A percentile compares a stretch with the other conserved stretches of the same genome.
These are phyloP conservation scores for Barnardius zonarius DNA, from an alignment of 2,113 vertebrate genomes.

Conservation along the genomic window DNA sequence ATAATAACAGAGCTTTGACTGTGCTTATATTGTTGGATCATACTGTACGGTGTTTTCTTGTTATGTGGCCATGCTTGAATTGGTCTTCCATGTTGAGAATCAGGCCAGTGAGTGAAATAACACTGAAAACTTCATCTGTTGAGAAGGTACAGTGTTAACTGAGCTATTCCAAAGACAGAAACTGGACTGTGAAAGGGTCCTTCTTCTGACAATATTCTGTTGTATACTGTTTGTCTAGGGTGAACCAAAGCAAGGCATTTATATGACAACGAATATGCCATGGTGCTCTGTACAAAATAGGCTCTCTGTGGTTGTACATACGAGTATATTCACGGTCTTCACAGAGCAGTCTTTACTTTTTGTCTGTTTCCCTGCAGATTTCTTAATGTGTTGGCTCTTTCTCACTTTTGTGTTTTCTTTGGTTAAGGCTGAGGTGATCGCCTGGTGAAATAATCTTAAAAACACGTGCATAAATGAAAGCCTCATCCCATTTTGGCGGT, in stretches of 20 bases:
- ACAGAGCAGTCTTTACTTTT: background rate
- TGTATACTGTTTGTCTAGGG: background rate
- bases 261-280: background rate
- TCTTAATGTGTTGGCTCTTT: background rate
- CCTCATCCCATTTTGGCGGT: background rate
- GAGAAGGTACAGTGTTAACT: background rate
- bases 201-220: background rate
- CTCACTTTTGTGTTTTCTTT: background rate
- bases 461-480: background rate
- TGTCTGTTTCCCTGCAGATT: background rate
- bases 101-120: background rate
- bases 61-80: rapidly evolving
- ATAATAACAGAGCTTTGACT: background rate
- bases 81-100: background rate
- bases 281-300: background rate
- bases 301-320: background rate
- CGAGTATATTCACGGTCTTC: background rate
- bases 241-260: background rate
- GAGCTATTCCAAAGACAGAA: background rate
- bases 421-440: background rate
- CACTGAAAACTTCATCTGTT: background rate
- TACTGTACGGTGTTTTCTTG: rapidly evolving
- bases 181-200: background rate
- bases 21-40: too few species aligned
- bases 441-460: background rate